Percentiles rank a stretch among this genome's conserved stretches.
Conservation (phyloP, 2,888 invertebrate species). For the Scrobipalpa atriplicella region DNA sequence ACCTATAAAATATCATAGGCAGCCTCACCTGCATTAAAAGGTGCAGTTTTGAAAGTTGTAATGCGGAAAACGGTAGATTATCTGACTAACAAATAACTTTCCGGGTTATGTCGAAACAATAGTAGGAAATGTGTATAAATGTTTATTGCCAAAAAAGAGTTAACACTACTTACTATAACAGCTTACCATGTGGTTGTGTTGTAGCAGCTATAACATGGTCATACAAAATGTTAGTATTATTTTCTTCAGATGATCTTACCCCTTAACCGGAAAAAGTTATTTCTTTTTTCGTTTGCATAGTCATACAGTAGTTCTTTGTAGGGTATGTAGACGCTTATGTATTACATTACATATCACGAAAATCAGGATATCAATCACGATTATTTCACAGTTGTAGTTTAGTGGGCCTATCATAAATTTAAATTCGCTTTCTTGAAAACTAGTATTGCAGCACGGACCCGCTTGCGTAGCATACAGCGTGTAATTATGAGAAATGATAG, state of each 20-base stretch:
- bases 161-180: too few species aligned
- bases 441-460: constrained; percentile 14
- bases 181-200: too few species aligned
- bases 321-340: background rate
- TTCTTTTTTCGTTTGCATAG: too few species aligned
- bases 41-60: background rate
- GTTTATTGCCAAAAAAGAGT: too few species aligned
- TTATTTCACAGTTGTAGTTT: constrained; percentile 23
- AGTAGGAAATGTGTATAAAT: too few species aligned
- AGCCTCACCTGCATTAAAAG: too few species aligned
- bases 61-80: background rate
- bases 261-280: too few species aligned
- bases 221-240: too few species aligned
- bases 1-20: too few species aligned
- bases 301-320: background rate
- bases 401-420: constrained; percentile 23
- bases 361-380: constrained; percentile 21
- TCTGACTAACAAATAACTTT: background rate
- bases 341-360: constrained; percentile 9
- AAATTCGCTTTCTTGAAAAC: constrained; percentile 20
- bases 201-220: too few species aligned
- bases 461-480: constrained; percentile 9
- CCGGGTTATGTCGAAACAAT: background rate
- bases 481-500: constrained; percentile 31
- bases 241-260: too few species aligned